These are phyloP conservation scores for Diogma glabrata DNA, from an alignment of 2,888 invertebrate species.

Conservation along the genomic window DNA sequence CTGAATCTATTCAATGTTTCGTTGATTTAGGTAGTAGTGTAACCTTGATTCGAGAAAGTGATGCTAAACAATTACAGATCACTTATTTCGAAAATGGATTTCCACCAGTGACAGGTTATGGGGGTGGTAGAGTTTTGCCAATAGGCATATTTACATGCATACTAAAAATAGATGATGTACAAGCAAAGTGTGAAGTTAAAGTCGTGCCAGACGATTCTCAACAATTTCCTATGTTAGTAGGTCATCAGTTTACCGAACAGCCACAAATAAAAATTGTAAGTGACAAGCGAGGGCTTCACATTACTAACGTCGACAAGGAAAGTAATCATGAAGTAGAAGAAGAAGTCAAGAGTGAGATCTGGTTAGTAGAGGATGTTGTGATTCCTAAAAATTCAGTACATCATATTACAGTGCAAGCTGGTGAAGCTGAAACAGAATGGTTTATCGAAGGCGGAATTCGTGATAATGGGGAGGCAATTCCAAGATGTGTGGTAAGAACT, in stretches of 20 bases:
- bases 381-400: neutral
- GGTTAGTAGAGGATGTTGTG: neutral
- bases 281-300: no score
- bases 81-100: neutral
- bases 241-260: no score
- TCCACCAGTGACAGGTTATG: neutral
- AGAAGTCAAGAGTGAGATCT: neutral
- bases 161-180: neutral
- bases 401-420: neutral
- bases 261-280: no score
- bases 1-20: neutral
- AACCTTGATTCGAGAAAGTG: neutral
- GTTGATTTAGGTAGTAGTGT: neutral
- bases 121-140: neutral
- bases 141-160: slow-evolving; percentile 2
- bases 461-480: neutral
- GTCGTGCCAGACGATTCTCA: no score
- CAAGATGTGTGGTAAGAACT: neutral
- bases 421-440: neutral
- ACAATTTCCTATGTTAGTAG: no score
- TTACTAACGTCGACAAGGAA: no score
- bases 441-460: neutral
- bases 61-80: neutral
- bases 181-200: no score
- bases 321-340: neutral